Conservation (phyloP, 2,888 invertebrate species). For the Thelaira solivaga region DNA sequence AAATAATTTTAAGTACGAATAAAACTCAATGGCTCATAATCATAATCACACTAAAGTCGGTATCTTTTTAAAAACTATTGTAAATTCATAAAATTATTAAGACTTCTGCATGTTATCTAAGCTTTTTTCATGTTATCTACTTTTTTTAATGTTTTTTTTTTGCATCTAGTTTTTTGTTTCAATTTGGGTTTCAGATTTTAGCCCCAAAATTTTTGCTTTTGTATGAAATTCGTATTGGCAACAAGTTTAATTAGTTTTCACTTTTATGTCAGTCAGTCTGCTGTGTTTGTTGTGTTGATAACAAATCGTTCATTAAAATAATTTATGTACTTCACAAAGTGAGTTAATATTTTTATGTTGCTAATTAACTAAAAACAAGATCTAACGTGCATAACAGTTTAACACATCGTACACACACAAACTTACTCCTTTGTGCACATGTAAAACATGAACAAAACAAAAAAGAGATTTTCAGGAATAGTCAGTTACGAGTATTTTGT, state of each 20-base stretch:
- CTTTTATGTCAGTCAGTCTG: not conserved
- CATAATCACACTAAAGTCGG: too few relatives aligned
- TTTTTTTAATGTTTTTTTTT: not conserved
- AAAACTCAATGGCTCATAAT: too few relatives aligned
- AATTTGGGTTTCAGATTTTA: not conserved
- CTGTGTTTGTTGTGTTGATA: not conserved
- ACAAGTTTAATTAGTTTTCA: not conserved
- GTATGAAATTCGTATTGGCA: not conserved
- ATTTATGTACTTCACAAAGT: conserved; percentile 5
- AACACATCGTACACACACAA: not conserved
- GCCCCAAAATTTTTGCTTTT: not conserved
- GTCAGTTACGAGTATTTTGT: too few relatives aligned
- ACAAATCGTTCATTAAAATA: conserved; percentile 1
- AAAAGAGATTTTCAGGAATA: too few relatives aligned
- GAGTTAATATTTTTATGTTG: not conserved
- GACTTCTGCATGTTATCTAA: too few relatives aligned
- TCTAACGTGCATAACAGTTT: too few relatives aligned
- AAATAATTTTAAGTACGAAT: too few relatives aligned
- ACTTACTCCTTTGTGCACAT: not conserved
- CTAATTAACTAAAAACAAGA: not conserved
- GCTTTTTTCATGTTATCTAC: too few relatives aligned
- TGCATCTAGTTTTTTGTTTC: not conserved
- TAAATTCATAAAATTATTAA: too few relatives aligned
- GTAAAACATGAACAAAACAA: not conserved
- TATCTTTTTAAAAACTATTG: too few relatives aligned